Conservation (phyloP, 2,888 invertebrate genomes). For the Fabriciana adippe region DNA sequence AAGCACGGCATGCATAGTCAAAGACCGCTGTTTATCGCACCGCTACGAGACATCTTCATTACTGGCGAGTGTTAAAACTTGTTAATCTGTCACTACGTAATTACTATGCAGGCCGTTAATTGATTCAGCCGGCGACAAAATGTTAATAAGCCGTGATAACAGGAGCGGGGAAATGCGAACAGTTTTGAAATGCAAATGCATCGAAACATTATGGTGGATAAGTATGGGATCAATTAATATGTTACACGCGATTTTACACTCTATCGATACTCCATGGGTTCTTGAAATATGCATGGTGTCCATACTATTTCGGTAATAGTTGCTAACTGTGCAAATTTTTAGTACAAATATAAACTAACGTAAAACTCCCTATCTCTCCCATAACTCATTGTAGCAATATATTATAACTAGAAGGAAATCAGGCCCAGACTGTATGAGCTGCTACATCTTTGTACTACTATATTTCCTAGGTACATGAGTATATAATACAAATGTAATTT, state of each 20-base stretch:
- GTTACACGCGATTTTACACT: constrained; percentile 62
- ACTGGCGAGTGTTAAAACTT: constrained; percentile 78
- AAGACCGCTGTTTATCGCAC: constrained; percentile 50
- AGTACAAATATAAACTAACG: too few relatives aligned
- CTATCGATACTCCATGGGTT: constrained; percentile 4
- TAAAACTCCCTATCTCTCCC: too few relatives aligned
- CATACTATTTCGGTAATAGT: too few relatives aligned
- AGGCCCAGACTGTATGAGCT: too few relatives aligned
- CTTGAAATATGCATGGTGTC: too few relatives aligned
- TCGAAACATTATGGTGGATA: constrained; percentile 64
- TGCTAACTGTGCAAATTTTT: too few relatives aligned
- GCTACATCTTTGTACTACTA: too few relatives aligned
- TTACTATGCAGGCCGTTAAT: constrained; percentile 76
- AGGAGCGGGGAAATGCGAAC: constrained; percentile 45
- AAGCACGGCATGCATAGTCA: constrained; percentile 52
- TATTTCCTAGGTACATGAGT: too few relatives aligned
- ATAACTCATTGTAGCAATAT: too few relatives aligned
- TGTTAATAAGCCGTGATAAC: constrained; percentile 76
- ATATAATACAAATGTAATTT: too few relatives aligned
- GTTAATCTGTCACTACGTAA: constrained; percentile 76
- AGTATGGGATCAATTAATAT: constrained; percentile 63
- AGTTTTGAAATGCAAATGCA: constrained; percentile 64
- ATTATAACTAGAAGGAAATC: too few relatives aligned
- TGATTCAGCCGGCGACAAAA: constrained; percentile 77
- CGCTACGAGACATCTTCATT: constrained; percentile 75